Evolutionary conservation across 2,888 invertebrate species (phyloP).

Genomic region (Vesta saturnalis): DNA sequence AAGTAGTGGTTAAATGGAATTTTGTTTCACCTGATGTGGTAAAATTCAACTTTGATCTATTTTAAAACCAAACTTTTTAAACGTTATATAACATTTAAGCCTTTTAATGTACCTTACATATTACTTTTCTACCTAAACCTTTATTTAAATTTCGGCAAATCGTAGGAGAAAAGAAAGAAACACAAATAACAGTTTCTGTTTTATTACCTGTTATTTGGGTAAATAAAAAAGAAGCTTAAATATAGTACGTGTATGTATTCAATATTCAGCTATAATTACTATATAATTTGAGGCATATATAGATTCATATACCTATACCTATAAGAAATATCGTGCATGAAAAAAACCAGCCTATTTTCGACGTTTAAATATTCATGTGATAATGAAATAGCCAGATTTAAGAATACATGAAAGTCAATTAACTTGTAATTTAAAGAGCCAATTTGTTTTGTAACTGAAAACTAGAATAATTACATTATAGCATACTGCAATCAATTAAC

Average conservation of each 20-base stretch:
- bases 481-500: neutral
- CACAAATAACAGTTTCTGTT: neutral
- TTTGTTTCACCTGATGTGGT: constrained; percentile 8
- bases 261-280: constrained; percentile 34
- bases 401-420: neutral
- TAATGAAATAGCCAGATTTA: constrained; percentile 7
- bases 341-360: neutral
- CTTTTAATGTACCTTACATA: neutral
- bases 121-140: neutral
- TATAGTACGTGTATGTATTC: constrained; percentile 27
- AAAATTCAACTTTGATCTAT: constrained; percentile 9
- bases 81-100: neutral
- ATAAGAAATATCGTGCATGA: constrained; percentile 6
- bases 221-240: constrained; percentile 18
- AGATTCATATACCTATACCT: constrained; percentile 6
- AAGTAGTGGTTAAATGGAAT: constrained; percentile 11
- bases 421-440: neutral
- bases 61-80: neutral
- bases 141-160: neutral
- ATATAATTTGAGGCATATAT: constrained; percentile 28
- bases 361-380: constrained; percentile 9
- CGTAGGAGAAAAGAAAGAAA: neutral
- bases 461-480: neutral
- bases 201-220: constrained; percentile 8
- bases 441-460: neutral